Evolutionary conservation across 2,797 vertebrate genomes (phyloP).

Genomic region (Trachurus trachurus): DNA sequence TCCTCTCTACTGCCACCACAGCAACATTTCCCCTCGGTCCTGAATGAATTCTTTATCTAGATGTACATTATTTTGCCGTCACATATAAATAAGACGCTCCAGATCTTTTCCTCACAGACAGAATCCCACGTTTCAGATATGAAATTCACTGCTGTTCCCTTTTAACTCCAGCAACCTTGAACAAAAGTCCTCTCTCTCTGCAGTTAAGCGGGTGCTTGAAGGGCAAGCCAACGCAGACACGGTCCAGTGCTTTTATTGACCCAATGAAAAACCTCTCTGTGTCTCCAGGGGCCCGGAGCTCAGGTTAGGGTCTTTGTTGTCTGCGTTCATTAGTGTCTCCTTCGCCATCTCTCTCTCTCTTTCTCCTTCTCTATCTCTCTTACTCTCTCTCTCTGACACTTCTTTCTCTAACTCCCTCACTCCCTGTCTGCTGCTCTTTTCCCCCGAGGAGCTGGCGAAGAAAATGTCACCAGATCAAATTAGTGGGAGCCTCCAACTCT

Average conservation of each 20-base stretch:
- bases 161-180: conserved; percentile 80
- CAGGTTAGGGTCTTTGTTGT: conserved; percentile 85
- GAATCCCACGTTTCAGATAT: conserved; percentile 32
- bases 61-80: conserved; percentile 14
- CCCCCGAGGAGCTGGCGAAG: conserved; percentile 72
- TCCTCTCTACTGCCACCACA: conserved; percentile 4
- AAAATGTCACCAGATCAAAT: conserved; percentile 84
- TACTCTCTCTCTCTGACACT: conserved; percentile 52
- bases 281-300: conserved; percentile 75
- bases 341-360: conserved; percentile 54
- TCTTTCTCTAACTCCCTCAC: conserved; percentile 55
- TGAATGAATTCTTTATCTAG: conserved; percentile 25
- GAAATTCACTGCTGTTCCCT: conserved; percentile 61
- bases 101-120: conserved; percentile 23
- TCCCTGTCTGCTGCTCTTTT: conserved; percentile 73
- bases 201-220: conserved; percentile 78
- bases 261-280: conserved; percentile 74
- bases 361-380: conserved; percentile 30
- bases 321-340: conserved; percentile 85
- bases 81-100: conserved; percentile 17
- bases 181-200: conserved; percentile 69
- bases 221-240: conserved; percentile 73
- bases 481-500: conserved; percentile 77
- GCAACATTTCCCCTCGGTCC: not conserved
- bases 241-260: conserved; percentile 85